These are phyloP conservation scores for Glyptemys insculpta DNA, from an alignment of 2,797 vertebrate genomes.

Conservation along the genomic window DNA sequence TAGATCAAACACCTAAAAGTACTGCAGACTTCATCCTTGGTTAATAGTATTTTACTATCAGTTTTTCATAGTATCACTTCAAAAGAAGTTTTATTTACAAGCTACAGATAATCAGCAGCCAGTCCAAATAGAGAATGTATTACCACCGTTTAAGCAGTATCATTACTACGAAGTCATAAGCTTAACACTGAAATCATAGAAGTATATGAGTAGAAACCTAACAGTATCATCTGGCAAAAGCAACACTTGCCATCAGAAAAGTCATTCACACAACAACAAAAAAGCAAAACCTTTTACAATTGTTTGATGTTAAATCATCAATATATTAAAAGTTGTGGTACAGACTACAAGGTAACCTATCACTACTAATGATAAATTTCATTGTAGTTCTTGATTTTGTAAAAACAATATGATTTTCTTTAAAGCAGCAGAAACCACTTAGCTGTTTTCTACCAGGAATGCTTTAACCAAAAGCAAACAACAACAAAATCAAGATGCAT, in stretches of 20 bases:
- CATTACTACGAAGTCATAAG: background rate
- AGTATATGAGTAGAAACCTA: background rate
- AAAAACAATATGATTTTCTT: background rate
- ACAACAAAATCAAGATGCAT: background rate
- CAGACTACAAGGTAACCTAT: background rate
- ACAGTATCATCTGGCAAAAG: background rate
- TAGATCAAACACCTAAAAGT: background rate
- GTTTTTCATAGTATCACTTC: background rate
- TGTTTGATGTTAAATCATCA: background rate
- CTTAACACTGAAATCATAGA: background rate
- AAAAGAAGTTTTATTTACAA: background rate
- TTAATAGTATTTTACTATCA: background rate
- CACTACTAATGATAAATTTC: background rate
- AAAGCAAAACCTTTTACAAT: background rate
- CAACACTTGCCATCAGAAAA: background rate
- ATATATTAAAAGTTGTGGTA: background rate
- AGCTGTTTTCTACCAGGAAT: background rate
- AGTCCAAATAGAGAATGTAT: background rate
- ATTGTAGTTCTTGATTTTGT: background rate
- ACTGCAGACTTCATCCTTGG: background rate
- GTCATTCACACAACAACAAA: background rate
- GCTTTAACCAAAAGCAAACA: background rate
- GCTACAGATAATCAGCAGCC: background rate
- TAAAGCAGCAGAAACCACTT: background rate
- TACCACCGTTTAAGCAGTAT: background rate